A percentile compares a stretch with the other conserved stretches of the same genome.
phyloP scores from a whole-genome alignment of 2,797 vertebrate species.

The Rhinatrema bivittatum region DNA sequence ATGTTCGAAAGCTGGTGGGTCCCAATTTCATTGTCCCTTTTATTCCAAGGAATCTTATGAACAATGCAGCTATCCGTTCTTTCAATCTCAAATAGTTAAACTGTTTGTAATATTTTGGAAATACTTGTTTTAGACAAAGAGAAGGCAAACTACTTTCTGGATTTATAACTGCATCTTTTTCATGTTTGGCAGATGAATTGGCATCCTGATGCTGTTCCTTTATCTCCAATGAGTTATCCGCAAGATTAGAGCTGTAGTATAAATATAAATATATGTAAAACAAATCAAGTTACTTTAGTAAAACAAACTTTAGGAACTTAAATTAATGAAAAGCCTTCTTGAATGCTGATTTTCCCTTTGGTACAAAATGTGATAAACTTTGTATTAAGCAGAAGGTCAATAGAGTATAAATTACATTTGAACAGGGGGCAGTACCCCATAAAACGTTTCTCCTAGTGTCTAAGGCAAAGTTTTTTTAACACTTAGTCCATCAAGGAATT shows the following conservation, averaged over 20 bases:
- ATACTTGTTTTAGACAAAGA: conserved; percentile 87
- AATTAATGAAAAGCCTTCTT: too few relatives aligned
- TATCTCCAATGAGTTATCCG: conserved; percentile 7
- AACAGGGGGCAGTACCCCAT: too few relatives aligned
- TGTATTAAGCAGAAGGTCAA: too few relatives aligned
- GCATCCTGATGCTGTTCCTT: conserved; percentile 40
- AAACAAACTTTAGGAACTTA: too few relatives aligned
- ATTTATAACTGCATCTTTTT: not conserved
- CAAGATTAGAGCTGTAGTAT: conserved; percentile 38
- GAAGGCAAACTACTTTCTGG: conserved; percentile 56
- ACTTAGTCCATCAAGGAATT: too few relatives aligned
- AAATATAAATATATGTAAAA: conserved; percentile 1
- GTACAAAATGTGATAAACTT: too few relatives aligned
- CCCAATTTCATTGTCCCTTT: conserved; percentile 86
- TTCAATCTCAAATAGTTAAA: conserved; percentile 81
- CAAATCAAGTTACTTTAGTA: too few relatives aligned
- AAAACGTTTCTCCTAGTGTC: too few relatives aligned
- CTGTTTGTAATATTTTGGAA: conserved; percentile 87
- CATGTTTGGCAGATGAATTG: conserved; percentile 5
- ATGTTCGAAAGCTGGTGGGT: conserved; percentile 86
- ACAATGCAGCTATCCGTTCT: conserved; percentile 78
- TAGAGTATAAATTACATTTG: too few relatives aligned
- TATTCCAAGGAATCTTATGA: conserved; percentile 89
- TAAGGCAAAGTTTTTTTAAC: too few relatives aligned
- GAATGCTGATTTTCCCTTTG: too few relatives aligned